Base-by-base conservation (phyloP, 1,140 invertebrate species). In the Halyomorpha halys region DNA sequence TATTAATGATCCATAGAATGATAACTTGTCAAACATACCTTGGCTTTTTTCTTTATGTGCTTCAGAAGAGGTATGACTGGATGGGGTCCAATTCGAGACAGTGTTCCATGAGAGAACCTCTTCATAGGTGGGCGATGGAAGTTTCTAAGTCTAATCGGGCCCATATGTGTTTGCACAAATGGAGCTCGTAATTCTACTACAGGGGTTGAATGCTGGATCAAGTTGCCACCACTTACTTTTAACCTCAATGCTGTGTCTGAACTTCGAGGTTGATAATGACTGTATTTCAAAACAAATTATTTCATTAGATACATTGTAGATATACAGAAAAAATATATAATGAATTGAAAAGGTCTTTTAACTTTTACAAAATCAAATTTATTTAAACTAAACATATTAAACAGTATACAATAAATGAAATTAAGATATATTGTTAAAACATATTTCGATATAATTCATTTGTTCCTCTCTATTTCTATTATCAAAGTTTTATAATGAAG, bases 181-280 rank as follows among this genome's bases (percentile, higher is more conserved):
- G 94, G 94, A 47, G 86, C 85, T 16, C 91, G 80, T 15, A 99
- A 76, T 74, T 99, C 95, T 9, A 98, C 89, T 0, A 97, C 93
- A 0, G 97, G 96, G 2, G 93, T 98, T 39, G 95, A 98, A 75
- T 99, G 97, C 76, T 99, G 91, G 63, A 94, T 90, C 9, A 93
- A 77, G 75, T 91, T 90, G 13, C 87, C 89, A 16, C 87, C 87
- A 15, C 86, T 84, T 21, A 89, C 86, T 75, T 89, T 90, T 0
- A 91, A 76, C 62, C 87, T 81, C 27, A 90, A 74, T 2, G 86
- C 87, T 15, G 85, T 83, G 73, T 87, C 85, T 3, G 86, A 86
- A 0, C 89, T 89, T 68, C 93, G 89, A 0, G 94, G 89, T 74
- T 89, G 86, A 73, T 99, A 99, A 76, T 87, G 97, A n/a, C 86